A percentile compares a stretch with the other conserved stretches of the same genome.
Conservation (phyloP, 2,113 vertebrate species). For the Rhynchomys soricoides region DNA sequence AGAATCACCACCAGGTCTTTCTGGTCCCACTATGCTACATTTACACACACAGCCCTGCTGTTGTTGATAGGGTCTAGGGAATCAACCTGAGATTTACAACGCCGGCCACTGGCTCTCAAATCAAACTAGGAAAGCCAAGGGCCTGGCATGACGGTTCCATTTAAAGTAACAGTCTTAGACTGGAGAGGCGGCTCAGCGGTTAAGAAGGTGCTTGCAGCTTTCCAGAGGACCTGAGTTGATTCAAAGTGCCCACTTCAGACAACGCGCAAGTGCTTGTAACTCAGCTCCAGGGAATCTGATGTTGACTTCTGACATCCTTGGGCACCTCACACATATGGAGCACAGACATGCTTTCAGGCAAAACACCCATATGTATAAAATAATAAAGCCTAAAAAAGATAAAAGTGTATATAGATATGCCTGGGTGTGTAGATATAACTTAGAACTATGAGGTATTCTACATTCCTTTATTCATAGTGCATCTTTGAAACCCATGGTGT, state of each 20-base stretch:
- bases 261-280: no score
- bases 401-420: no score
- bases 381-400: neutral
- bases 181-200: neutral
- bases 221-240: neutral
- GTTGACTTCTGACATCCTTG: neutral
- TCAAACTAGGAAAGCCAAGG: neutral
- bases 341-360: neutral
- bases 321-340: neutral
- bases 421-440: neutral
- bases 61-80: neutral
- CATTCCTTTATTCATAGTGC: neutral
- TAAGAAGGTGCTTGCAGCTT: neutral
- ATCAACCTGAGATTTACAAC: neutral
- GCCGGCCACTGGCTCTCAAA: neutral
- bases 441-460: neutral
- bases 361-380: neutral
- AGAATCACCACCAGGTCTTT: neutral
- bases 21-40: neutral
- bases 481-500: neutral
- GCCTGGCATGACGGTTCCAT: neutral
- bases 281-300: neutral
- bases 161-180: neutral
- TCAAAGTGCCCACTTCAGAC: neutral
- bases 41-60: neutral